Base-by-base conservation (phyloP, 2,113 vertebrate genomes). In the Oxyruncus cristatus region DNA sequence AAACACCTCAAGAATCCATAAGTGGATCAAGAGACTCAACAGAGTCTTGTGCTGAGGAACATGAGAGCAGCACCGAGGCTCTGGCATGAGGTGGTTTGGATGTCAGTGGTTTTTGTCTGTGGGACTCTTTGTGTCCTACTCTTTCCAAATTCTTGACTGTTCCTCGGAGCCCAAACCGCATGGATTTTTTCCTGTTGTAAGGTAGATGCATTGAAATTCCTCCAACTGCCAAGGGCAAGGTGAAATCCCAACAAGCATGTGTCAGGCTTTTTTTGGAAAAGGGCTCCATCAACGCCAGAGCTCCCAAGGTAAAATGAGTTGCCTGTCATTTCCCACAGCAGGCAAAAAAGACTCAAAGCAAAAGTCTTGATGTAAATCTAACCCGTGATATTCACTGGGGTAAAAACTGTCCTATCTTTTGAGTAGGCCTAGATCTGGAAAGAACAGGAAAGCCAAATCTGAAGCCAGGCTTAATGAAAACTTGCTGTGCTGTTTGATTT, bases 381-480 rank as follows among this genome's bases (percentile, higher is more conserved):
- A 89, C 85, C 87, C 83, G n/a, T 46, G 41, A 27, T 50, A 50
- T 49, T 93, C 33, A 15, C 92, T 70, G 75, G 92, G 81, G 66
- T 93, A 53, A 86, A 81, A 89, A 53, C 53, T 65, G 55, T 49
- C 66, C 94, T 82, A 68, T 73, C 81, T 30, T 61, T 59, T 4
- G 7, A 89, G 33, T 58, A 70, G 85, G 75, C 35, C 88, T 85
- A 79, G 79, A 73, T 77, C 75, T 3, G 55, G 70, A 55, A 41
- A 65, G 61, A 6, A 26, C 17, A 18, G 6, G 33, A 74, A 73
- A 87, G 86, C 87, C 67, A 84, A 92, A 92, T 84, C 67, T 59
- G 87, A 88, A 94, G 88, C 62, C 91, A 77, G 84, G 55, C 83
- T 88, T 90, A 96, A 88, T 91, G 78, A 68, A 55, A 92, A 92